Base-by-base conservation (phyloP, 23 tunicate species). In the Aplidium turbinatum region DNA sequence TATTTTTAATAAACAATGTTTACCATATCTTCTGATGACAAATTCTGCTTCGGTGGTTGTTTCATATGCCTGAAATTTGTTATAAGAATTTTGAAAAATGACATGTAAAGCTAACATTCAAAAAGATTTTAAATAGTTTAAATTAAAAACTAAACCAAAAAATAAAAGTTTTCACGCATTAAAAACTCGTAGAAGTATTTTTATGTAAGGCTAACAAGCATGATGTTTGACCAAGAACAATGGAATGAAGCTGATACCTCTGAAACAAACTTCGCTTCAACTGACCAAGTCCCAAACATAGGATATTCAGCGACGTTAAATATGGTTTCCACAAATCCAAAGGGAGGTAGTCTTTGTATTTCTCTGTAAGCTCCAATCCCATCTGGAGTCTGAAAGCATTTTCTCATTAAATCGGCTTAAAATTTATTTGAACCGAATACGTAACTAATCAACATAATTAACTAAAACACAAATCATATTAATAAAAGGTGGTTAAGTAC, bases 251-350 rank as follows among this genome's bases (percentile, higher is more conserved):
- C n/a, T n/a, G n/a, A n/a, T n/a, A 75, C 70, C 28, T 75, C 53
- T 11, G 61, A 58, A 7, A 50, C 39, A 31, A 33, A 75, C 6
- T 38, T 62, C 24, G 80, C 80, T 75, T 75, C 75, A 6, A 75
- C 42, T 13, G 80, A 75, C 80, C 80, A 75, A n/a, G 40, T 58
- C 23, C 80, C 80, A 24, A 47, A 60, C 21, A 75, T 52, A 5
- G 80, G 80, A 34, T 1, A 58, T 60, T 75, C 80, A 33, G 80
- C 55, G 4, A 75, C 7, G 61, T 36, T 26, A 35, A 75, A 75
- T 6, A 34, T 21, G 16, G 51, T 31, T 13, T 75, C 80, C 2
- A 75, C 58, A 24, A 67, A 34, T 58, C 26, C 65, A 18, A 35
- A 35, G 6, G 1, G 52, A n/a, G 31, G 27, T 39, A 61, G 18